Evolutionary conservation across 2,113 vertebrate species (phyloP).

Genomic region (Mirounga angustirostris): DNA sequence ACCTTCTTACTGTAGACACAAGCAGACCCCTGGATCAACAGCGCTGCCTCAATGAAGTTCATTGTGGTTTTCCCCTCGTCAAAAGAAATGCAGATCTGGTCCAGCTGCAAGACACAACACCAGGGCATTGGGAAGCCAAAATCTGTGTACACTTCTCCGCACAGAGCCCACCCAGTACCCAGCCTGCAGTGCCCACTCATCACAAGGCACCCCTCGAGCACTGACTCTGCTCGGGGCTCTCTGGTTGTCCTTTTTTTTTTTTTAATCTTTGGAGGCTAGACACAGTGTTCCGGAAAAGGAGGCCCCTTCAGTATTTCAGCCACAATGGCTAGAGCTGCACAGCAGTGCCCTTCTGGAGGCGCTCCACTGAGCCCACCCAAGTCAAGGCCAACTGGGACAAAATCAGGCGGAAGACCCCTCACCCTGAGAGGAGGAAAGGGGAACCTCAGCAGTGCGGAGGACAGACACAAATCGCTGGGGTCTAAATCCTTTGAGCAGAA

Average conservation of each 20-base stretch:
- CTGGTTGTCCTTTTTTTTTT: not conserved
- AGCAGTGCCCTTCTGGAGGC: not conserved
- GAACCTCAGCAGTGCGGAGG: too few species aligned
- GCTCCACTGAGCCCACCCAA: fast-evolving
- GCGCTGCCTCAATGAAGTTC: conserved; percentile 95
- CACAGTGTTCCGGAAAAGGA: not conserved
- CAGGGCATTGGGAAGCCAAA: fast-evolving
- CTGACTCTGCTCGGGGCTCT: not conserved
- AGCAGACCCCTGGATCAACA: conserved; percentile 96
- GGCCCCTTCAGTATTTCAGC: not conserved
- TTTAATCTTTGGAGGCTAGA: not conserved
- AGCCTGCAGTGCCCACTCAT: not conserved
- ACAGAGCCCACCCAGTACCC: not conserved
- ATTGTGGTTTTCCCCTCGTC: conserved; percentile 94
- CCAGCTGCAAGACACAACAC: conserved; percentile 88
- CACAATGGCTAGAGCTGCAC: not conserved
- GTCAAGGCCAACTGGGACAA: not conserved
- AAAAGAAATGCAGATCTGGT: conserved; percentile 96
- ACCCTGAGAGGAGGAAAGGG: not conserved
- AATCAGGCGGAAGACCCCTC: not conserved
- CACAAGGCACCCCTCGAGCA: not conserved
- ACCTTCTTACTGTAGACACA: conserved; percentile 98
- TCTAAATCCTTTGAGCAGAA: not conserved
- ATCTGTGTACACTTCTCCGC: fast-evolving
- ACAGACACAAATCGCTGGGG: not conserved